Percentiles rank a stretch among this genome's conserved stretches.
These are phyloP conservation scores for Pogonocichla stellata DNA, from an alignment of 2,113 vertebrate species.

Conservation along the genomic window DNA sequence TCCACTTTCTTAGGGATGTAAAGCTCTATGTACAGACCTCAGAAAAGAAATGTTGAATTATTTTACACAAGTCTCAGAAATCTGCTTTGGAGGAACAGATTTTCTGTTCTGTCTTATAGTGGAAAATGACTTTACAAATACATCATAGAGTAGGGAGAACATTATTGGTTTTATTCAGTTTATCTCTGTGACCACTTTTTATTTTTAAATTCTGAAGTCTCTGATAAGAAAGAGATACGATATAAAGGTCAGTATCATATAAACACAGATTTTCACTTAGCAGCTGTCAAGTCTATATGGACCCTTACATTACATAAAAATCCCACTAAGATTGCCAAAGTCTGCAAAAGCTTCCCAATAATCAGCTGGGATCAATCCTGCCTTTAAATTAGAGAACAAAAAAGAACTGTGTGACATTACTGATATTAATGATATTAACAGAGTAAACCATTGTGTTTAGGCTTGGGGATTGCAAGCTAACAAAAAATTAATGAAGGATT, in stretches of 20 bases:
- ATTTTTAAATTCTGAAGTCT: neutral
- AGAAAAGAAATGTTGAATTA: neutral
- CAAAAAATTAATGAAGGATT: neutral
- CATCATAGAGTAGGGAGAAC: neutral
- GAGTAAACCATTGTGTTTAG: neutral
- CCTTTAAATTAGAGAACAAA: neutral
- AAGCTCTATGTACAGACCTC: neutral
- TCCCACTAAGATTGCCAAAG: neutral
- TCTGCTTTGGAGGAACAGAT: neutral
- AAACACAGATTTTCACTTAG: neutral
- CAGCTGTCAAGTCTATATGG: constrained; percentile 13
- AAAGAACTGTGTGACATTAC: neutral
- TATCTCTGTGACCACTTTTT: neutral
- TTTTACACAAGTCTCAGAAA: neutral
- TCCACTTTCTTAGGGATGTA: neutral
- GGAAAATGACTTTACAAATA: neutral
- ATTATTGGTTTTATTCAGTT: neutral
- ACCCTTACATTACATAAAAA: neutral
- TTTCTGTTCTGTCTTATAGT: neutral
- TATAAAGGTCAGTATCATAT: neutral
- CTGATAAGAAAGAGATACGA: neutral
- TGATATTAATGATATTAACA: neutral
- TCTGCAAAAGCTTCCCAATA: neutral
- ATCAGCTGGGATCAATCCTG: neutral
- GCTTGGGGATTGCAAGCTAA: neutral